Conservation (phyloP, 92 coral and sea anemone species). For the Blastomussa wellsi region DNA sequence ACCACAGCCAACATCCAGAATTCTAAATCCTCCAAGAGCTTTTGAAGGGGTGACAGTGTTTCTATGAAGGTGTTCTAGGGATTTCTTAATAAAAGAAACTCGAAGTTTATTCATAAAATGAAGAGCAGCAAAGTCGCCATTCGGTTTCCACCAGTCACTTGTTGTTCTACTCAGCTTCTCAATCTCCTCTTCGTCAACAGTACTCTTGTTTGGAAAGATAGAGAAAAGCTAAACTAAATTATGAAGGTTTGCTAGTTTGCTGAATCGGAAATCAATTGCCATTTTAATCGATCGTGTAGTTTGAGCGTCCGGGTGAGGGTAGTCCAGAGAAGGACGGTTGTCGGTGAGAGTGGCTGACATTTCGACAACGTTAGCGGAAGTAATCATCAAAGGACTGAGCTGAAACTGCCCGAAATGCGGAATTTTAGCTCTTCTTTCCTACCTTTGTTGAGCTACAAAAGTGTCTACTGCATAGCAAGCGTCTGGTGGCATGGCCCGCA, state of each 20-base stretch:
- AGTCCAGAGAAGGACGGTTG: too few relatives aligned
- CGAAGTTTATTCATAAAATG: slow-evolving; percentile 92
- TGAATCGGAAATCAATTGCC: too few relatives aligned
- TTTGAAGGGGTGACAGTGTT: slow-evolving; percentile 27
- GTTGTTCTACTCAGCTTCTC: slow-evolving; percentile 82
- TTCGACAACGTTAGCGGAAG: too few relatives aligned
- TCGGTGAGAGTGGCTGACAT: too few relatives aligned
- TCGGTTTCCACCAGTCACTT: slow-evolving; percentile 87
- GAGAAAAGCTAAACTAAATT: background rate
- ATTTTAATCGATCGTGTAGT: too few relatives aligned
- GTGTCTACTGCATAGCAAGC: background rate
- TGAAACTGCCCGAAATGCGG: background rate
- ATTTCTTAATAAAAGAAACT: slow-evolving; percentile 79
- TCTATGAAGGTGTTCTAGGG: slow-evolving; percentile 47
- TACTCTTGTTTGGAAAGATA: slow-evolving; percentile 12
- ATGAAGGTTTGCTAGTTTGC: background rate
- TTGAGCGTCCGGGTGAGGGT: too few relatives aligned
- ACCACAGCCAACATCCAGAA: slow-evolving; percentile 95
- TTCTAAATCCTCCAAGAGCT: slow-evolving; percentile 66
- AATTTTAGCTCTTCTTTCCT: background rate
- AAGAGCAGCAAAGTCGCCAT: slow-evolving; percentile 86
- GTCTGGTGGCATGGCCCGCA: background rate
- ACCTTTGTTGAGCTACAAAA: slow-evolving; percentile 19
- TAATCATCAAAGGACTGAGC: background rate
- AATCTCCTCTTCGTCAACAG: slow-evolving; percentile 90